Base-by-base conservation (phyloP, 1,140 invertebrate species). In the Temnothorax longispinosus region DNA sequence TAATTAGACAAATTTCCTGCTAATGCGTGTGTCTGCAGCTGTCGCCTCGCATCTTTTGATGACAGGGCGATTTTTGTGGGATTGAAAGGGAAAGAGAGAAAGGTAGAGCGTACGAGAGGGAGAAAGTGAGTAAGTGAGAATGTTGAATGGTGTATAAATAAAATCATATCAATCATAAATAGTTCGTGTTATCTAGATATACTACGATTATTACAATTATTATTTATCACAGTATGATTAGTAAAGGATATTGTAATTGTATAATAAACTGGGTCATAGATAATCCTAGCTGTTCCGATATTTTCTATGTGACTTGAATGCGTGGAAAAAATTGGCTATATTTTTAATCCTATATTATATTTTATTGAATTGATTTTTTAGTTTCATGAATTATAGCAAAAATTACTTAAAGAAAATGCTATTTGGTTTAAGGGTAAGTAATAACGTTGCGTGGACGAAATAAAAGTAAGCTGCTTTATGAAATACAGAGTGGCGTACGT, bases 251-350 rank as follows among this genome's bases (percentile, higher is more conserved):
- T 94, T 95, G 94, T 95, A 95, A 94, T 95, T 95, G 93, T 95
- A 95, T 94, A 95, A 95, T 95, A 95, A 95, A 95, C 88, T 94
- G 93, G 93, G 89, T 94, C 93, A 95, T 95, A 95, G 94, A 93
- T 91, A 84, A 47, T 84, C 41, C 27, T n/a, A 64, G 15, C 21
- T 65, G 11, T 65, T 10, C n/a, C 8, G 3, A 71, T 71, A 38
- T 21, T 18, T 44, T 58, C 21, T 41, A 18, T 27, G 13, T 74
- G 27, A 75, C 15, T 18, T 75, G 8, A 21, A 18, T 1, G 7
- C 10, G 6, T n/a, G 15, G 41, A 13, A n/a, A 54, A 65, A 41
- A 7, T 32, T 10, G 3, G 2, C 0, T n/a, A 54, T 13, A 58
- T 21, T 52, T 69, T n/a, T 27, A 69, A 69, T 35, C 10, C 4